Conservation (phyloP, 2,113 vertebrate genomes). For the Pyxicephalus adspersus region DNA sequence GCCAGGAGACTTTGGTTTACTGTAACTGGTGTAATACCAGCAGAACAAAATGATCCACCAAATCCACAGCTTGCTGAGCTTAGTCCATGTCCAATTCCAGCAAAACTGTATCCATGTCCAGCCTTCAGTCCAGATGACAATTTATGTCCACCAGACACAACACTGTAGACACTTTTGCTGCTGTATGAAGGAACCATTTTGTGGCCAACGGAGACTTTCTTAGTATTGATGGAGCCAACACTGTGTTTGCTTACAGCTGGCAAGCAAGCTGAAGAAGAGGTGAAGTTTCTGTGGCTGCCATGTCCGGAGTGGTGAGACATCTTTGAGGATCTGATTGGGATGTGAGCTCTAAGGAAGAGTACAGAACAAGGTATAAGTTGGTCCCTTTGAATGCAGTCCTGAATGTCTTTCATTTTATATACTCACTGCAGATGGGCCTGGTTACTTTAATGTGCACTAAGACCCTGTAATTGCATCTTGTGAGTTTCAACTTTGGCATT, state of each 20-base stretch:
- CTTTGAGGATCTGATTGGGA: neutral
- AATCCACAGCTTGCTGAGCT: constrained; percentile 3
- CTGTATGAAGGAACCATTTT: constrained; percentile 25
- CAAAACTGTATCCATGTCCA: constrained; percentile 27
- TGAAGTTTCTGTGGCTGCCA: constrained; percentile 31
- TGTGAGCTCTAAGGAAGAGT: neutral
- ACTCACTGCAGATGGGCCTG: constrained; percentile 9
- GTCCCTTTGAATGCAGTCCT: neutral
- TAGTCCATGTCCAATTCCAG: constrained; percentile 33
- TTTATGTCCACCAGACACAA: constrained; percentile 37
- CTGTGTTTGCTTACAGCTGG: constrained; percentile 26
- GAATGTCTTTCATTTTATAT: constrained; percentile 20
- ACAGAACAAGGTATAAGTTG: neutral
- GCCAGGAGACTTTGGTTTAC: constrained; percentile 46
- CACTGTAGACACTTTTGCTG: constrained; percentile 44
- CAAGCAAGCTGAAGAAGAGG: constrained; percentile 43
- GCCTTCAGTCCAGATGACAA: constrained; percentile 18
- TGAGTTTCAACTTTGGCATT: constrained; percentile 25
- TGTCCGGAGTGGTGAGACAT: constrained; percentile 40
- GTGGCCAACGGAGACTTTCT: constrained; percentile 45
- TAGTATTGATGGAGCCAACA: constrained; percentile 5
- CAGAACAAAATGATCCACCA: constrained; percentile 37
- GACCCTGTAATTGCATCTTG: constrained; percentile 36
- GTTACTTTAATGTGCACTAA: constrained; percentile 38
- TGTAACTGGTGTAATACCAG: constrained; percentile 28